phyloP scores from a whole-genome alignment of 35 echinoderm and acorn worm genomes.

The Apostichopus japonicus region DNA sequence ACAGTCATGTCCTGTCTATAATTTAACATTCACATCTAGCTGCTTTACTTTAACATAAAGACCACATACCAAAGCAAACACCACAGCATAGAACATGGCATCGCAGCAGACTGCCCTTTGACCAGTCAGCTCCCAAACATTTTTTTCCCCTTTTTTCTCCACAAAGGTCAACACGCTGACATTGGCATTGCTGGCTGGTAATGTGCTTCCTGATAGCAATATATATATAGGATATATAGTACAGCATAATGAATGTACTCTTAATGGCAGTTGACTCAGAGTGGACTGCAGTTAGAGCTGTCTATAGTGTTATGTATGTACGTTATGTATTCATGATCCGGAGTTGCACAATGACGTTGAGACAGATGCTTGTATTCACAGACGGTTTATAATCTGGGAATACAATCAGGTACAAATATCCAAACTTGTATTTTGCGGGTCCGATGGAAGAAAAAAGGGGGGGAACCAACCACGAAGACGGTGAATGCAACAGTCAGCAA shows the following conservation, averaged over 20 bases:
- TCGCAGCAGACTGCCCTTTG: constrained; percentile 43
- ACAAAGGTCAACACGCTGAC: constrained; percentile 24
- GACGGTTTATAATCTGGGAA: neutral
- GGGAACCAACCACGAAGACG: no score
- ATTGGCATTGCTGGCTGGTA: constrained; percentile 33
- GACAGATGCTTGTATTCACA: neutral
- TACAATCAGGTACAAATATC: neutral
- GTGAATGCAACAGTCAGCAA: no score
- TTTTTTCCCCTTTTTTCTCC: constrained; percentile 1
- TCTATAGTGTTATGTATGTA: neutral
- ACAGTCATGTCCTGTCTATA: neutral
- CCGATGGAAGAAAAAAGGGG: neutral
- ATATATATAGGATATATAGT: constrained; percentile 1
- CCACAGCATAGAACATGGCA: neutral
- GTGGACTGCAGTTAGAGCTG: neutral
- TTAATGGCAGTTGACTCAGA: constrained; percentile 32
- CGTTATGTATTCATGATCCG: no score
- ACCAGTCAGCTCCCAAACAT: constrained; percentile 22
- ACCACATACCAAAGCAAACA: constrained; percentile 46
- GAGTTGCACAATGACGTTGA: neutral
- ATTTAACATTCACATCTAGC: neutral
- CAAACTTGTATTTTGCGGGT: neutral
- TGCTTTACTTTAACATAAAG: constrained; percentile 11
- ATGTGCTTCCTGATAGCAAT: constrained; percentile 44
- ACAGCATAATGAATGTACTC: constrained; percentile 42